Conservation (phyloP, 2,797 vertebrate species). For the Oreortyx pictus region DNA sequence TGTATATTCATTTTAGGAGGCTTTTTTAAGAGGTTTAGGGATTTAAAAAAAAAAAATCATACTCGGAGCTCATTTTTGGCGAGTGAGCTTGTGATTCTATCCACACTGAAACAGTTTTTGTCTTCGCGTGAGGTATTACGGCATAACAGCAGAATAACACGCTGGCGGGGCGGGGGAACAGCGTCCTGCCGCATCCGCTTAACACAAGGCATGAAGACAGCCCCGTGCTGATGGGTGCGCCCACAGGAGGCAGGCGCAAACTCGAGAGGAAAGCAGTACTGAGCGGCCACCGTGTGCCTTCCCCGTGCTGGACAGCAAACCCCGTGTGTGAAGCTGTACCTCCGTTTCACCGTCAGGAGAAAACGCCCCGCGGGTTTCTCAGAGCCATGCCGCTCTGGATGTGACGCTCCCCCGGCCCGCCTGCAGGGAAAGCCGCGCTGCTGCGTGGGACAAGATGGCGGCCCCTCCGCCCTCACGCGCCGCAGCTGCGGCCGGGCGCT, state of each 20-base stretch:
- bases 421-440: fast-evolving
- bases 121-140: neutral
- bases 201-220: neutral
- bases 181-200: neutral
- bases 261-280: neutral
- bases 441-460: neutral
- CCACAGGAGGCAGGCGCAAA: neutral
- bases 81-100: neutral
- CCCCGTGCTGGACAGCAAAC: neutral
- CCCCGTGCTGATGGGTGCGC: neutral
- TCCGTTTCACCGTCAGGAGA: neutral
- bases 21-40: neutral
- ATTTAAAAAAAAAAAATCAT: neutral
- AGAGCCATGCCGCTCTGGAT: fast-evolving
- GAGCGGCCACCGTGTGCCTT: fast-evolving
- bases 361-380: neutral
- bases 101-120: neutral
- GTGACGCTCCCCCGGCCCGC: neutral
- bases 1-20: neutral
- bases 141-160: neutral
- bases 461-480: neutral
- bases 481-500: fast-evolving
- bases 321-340: neutral
- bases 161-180: neutral
- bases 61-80: neutral